Base-by-base conservation (phyloP, 2,797 vertebrate species). In the Sebastes itinus region DNA sequence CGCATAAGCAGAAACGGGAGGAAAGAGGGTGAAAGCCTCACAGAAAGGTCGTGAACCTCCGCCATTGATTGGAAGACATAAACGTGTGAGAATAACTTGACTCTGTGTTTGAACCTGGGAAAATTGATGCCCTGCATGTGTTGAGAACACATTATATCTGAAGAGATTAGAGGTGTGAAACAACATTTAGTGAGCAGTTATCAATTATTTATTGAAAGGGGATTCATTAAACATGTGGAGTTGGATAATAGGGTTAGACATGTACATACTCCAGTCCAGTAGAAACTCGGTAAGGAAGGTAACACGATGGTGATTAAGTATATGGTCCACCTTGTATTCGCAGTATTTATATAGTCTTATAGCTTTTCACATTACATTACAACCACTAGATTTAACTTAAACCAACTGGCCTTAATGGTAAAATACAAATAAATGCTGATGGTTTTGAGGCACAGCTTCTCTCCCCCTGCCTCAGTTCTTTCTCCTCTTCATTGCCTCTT, bases 61-160 rank as follows among this genome's bases (percentile, higher is more conserved):
- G 4, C 0, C 5, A 87, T 79, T 73, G 75, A 89, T 62, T 75
- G 18, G 55, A 58, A 73, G 3, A 49, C 18, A 11, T 11, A 59
- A 77, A 78, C 35, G 52, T 62, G 78, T 86, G 80, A 75, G 82
- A 88, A 79, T 20, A 22, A 59, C 9, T 78, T 20, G 27, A 63
- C 78, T 72, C 52, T 67, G 23, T 30, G 30, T 25, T 32, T 85
- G 74, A 80, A 75, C 49, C 54, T 61, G 60, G 22, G 35, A 78
- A 86, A 80, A 79, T 56, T 72, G 54, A 78, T 68, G 22, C 7
- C 6, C 7, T 46, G 54, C 65, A 42, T 67, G 55, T 55, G 23
- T 78, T 80, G 4, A 18, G 28, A 80, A 61, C 42, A 33, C 11
- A 14, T 12, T 20, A 49, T 80, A 65, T 33, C 32, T 42, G 38